These are phyloP conservation scores for Poeciliopsis presidionis DNA, from an alignment of 2,797 vertebrate genomes.

Conservation along the genomic window DNA sequence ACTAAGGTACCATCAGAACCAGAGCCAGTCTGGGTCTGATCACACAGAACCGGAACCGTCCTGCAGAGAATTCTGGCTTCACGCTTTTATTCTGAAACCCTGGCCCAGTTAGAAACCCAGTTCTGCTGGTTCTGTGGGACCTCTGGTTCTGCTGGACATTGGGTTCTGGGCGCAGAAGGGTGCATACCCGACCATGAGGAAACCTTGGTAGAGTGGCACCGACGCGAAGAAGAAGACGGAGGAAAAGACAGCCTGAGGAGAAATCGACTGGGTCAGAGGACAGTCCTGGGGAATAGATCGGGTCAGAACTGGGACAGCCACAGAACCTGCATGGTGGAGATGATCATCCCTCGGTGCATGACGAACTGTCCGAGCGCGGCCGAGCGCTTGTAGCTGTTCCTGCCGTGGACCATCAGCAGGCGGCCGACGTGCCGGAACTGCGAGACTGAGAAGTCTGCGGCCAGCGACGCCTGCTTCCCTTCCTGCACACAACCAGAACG, in stretches of 20 bases:
- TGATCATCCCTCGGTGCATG: constrained; percentile 98
- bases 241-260: constrained; percentile 92
- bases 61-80: not conserved
- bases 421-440: constrained; percentile 95
- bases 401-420: constrained; percentile 96
- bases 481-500: constrained; percentile 80
- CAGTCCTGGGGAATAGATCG: not conserved
- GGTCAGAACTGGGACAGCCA: not conserved
- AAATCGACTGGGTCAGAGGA: not conserved
- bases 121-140: not conserved
- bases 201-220: constrained; percentile 97
- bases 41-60: not conserved
- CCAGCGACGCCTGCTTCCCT: constrained; percentile 95
- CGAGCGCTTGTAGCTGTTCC: constrained; percentile 98
- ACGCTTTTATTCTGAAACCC: no score
- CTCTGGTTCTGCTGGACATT: not conserved
- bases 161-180: not conserved
- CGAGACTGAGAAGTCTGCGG: constrained; percentile 96
- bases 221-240: constrained; percentile 98
- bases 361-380: constrained; percentile 97
- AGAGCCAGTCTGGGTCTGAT: not conserved
- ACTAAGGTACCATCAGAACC: not conserved
- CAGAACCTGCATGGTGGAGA: constrained; percentile 97
- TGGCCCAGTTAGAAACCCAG: no score
- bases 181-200: constrained; percentile 95